Percentiles rank a stretch among this genome's conserved stretches.
Evolutionary conservation across 2,888 invertebrate species (phyloP).

Genomic region (Tinea pellionella): DNA sequence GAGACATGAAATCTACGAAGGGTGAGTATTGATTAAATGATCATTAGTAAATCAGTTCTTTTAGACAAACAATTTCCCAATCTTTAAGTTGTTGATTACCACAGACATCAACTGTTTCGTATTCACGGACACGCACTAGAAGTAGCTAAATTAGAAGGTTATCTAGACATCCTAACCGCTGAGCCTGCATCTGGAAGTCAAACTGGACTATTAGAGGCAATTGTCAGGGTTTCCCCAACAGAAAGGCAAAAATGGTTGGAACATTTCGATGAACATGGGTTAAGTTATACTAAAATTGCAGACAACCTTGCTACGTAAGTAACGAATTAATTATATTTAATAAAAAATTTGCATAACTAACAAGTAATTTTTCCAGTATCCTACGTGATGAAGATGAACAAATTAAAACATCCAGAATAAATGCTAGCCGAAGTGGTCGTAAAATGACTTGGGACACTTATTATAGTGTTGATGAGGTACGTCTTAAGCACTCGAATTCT

Average conservation of each 20-base stretch:
- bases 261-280: conserved; percentile 35
- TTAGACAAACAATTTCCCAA: neutral
- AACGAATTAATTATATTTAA: too few species aligned
- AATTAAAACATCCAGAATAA: conserved; percentile 26
- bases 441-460: conserved; percentile 47
- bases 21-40: conserved; percentile 29
- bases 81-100: too few species aligned
- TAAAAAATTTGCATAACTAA: too few species aligned
- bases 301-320: conserved; percentile 52
- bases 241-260: conserved; percentile 41
- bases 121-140: conserved; percentile 36
- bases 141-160: conserved; percentile 32
- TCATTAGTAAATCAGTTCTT: neutral
- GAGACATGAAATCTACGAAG: conserved; percentile 54
- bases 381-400: conserved; percentile 42
- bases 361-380: conserved; percentile 34
- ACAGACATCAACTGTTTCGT: conserved; percentile 46
- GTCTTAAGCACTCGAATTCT: neutral
- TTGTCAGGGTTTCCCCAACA: conserved; percentile 43
- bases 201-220: conserved; percentile 29
- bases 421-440: conserved; percentile 32
- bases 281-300: conserved; percentile 37
- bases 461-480: conserved; percentile 42
- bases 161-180: conserved; percentile 9
- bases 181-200: neutral